Conservation (phyloP, 1,140 invertebrate species). For the Scaptodrosophila lebanonensis region DNA sequence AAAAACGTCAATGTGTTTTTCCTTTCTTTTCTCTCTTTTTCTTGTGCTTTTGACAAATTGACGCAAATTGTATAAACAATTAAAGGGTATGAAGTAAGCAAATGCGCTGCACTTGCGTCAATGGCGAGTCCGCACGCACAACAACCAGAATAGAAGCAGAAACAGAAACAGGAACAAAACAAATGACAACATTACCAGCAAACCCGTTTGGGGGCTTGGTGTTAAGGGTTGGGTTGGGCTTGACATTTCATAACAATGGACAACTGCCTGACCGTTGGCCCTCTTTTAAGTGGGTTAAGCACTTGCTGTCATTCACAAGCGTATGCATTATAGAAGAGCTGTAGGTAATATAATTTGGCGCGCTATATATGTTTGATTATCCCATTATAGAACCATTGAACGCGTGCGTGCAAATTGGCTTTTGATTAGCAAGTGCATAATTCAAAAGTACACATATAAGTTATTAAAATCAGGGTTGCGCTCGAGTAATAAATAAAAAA, state of each 20-base stretch:
- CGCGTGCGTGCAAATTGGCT: constrained; percentile 26
- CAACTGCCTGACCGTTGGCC: constrained; percentile 1
- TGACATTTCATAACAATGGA: constrained; percentile 8
- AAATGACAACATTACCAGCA: no score
- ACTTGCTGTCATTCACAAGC: background rate
- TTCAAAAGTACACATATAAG: no score
- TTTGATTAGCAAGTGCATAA: constrained; percentile 24
- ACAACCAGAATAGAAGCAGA: no score
- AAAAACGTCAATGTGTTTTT: constrained; percentile 47
- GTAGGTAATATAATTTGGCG: no score
- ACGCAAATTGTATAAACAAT: constrained; percentile 54
- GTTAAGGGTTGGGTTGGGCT: constrained; percentile 4
- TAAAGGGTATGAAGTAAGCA: constrained; percentile 18
- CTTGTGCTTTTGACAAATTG: constrained; percentile 29
- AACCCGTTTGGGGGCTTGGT: no score
- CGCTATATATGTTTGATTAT: no score
- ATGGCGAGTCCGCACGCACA: constrained; percentile 10
- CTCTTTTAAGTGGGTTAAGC: constrained; percentile 17
- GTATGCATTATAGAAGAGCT: no score
- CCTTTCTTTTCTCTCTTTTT: constrained; percentile 9
- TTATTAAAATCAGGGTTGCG: no score
- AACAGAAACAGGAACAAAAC: no score
- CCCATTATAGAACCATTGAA: no score
- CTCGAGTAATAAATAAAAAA: no score
- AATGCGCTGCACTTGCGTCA: constrained; percentile 54